Conservation (phyloP, 2,888 invertebrate genomes). For the Pheosia tremula region DNA sequence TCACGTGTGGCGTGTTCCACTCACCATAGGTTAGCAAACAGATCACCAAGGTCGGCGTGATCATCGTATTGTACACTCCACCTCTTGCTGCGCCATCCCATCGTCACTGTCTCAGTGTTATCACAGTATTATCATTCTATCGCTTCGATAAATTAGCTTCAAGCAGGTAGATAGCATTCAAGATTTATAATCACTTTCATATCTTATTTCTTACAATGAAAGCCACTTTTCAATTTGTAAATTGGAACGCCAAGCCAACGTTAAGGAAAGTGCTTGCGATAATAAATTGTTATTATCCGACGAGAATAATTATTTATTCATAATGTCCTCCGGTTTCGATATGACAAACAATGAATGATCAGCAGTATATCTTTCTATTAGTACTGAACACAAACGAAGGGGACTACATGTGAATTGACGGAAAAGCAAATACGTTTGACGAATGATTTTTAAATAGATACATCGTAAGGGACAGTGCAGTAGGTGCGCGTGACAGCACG, state of each 20-base stretch:
- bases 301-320: not conserved
- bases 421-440: conserved; percentile 5
- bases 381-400: not conserved
- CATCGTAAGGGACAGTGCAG: conserved; percentile 12
- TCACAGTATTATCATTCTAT: conserved; percentile 25
- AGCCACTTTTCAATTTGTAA: not conserved
- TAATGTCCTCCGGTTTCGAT: not conserved
- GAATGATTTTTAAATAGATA: conserved; percentile 9
- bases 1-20: conserved; percentile 46
- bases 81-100: conserved; percentile 52
- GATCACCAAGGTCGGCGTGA: conserved; percentile 56
- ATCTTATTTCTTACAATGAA: not conserved
- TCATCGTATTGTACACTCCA: conserved; percentile 52
- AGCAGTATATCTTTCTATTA: not conserved
- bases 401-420: conserved; percentile 4
- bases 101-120: conserved; percentile 24
- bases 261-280: not conserved
- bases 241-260: not conserved
- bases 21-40: conserved; percentile 52
- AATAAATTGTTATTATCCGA: not conserved
- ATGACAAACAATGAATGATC: not conserved
- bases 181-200: conserved; percentile 4
- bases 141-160: not conserved
- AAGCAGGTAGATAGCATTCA: conserved; percentile 1
- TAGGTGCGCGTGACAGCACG: conserved; percentile 19